Evolutionary conservation across 2,113 vertebrate species (phyloP), one percentile per base, ranked within the genome.

Genomic region (Salvelinus namaycush): DNA sequence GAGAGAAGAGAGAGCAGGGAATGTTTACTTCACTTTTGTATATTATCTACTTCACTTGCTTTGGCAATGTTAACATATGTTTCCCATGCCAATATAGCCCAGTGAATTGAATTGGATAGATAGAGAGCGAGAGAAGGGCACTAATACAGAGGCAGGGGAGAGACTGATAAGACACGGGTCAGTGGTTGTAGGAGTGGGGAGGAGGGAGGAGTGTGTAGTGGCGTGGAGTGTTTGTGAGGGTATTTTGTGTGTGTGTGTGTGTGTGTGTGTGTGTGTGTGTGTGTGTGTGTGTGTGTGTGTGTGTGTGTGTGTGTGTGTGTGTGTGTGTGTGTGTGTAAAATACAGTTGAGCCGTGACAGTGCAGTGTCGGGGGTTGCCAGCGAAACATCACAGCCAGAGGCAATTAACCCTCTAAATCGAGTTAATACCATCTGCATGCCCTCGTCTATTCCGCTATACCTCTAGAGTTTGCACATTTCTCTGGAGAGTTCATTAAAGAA

Each of bases 281-380:
- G 81, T 77, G 79, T 71, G 77, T 82, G 29, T 29, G 4, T 5
- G 4, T 5, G 4, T 74, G 72, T 77, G 79, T 71, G 77, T 82
- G 4, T 29, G 4, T 5, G 29, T 5, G 29, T 74, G 70, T 68
- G 66, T 83, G 81, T 77, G 79, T 71, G 77, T 82, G 29, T 29
- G 4, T 5, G 4, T 5, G 4, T 74, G 72, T 68, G 68, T 83
- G 82, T 77, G 79, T 68, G 77, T 81, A 76, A 64, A 1, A 22
- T 16, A n/a, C 12, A 34, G 31, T 34, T 34, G 31, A 13, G 14
- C 4, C 26, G 12, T 26, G 70, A 34, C 44, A 51, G 70, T 26
- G 31, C 67, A 34, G 18, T 27, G 16, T 34, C 27, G 18, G 16
- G 18, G 27, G 18, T 26, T 8, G 31, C 27, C 27, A 27, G 67